These are phyloP conservation scores for Apodemus agrarius DNA, from an alignment of 2,797 vertebrate species.

Conservation along the genomic window DNA sequence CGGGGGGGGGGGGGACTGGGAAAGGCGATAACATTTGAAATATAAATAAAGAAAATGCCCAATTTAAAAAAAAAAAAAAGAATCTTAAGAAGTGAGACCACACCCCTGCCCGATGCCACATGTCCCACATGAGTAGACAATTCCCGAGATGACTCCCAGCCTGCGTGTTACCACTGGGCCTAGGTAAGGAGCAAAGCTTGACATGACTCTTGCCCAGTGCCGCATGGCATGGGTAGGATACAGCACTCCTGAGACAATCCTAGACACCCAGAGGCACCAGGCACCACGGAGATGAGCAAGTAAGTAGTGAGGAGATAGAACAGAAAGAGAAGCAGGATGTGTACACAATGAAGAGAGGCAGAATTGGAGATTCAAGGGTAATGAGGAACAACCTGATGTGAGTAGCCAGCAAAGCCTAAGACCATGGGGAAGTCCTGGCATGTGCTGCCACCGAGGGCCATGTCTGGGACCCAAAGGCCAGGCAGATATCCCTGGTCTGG, in stretches of 20 bases:
- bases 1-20: too few relatives aligned
- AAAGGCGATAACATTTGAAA: too few relatives aligned
- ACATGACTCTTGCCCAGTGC: neutral
- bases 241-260: neutral
- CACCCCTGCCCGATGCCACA: neutral
- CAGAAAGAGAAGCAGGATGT: neutral
- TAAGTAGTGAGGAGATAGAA: neutral
- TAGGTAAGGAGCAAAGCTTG: neutral
- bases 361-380: neutral
- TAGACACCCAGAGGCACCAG: neutral
- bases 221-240: neutral
- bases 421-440: neutral
- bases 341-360: neutral
- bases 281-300: neutral
- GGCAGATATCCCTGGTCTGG: neutral
- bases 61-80: too few relatives aligned
- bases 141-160: neutral
- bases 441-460: neutral
- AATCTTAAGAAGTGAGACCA: neutral
- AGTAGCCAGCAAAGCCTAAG: neutral
- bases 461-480: neutral
- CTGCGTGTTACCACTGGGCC: neutral
- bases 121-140: neutral
- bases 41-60: too few relatives aligned
- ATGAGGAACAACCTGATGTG: neutral